These are phyloP conservation scores for Lindbergichthys nudifrons DNA, from an alignment of 2,797 vertebrate genomes.

Conservation along the genomic window DNA sequence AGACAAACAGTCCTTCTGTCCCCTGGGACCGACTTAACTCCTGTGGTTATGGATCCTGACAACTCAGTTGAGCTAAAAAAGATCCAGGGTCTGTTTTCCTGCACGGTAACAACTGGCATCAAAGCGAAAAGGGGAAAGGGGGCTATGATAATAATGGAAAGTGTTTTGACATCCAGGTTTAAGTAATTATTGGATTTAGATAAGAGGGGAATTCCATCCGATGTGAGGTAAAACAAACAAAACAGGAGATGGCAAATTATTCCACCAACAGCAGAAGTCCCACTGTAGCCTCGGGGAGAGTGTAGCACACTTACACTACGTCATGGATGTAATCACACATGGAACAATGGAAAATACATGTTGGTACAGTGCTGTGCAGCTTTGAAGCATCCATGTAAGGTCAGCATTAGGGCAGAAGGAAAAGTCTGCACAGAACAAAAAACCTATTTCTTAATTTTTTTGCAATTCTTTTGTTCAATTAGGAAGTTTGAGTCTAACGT, in stretches of 20 bases:
- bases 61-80: constrained; percentile 64
- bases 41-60: constrained; percentile 64
- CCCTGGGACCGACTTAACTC: constrained; percentile 45
- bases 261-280: constrained; percentile 67
- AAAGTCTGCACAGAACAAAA: constrained; percentile 10
- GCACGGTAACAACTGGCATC: constrained; percentile 66
- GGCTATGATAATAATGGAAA: constrained; percentile 76
- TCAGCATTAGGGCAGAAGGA: constrained; percentile 58
- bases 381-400: constrained; percentile 49
- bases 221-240: constrained; percentile 77
- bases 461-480: not conserved
- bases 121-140: constrained; percentile 56
- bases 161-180: constrained; percentile 81
- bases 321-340: constrained; percentile 73
- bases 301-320: constrained; percentile 68
- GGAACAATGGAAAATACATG: constrained; percentile 77
- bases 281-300: constrained; percentile 55
- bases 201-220: constrained; percentile 82
- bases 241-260: constrained; percentile 73
- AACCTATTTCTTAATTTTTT: not conserved
- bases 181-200: constrained; percentile 86
- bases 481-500: not conserved
- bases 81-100: constrained; percentile 53
- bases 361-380: constrained; percentile 58
- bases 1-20: constrained; percentile 50